A percentile compares a stretch with the other conserved stretches of the same genome.
These are phyloP conservation scores for Nothoprocta perdicaria DNA, from an alignment of 2,113 vertebrate species.

Conservation along the genomic window DNA sequence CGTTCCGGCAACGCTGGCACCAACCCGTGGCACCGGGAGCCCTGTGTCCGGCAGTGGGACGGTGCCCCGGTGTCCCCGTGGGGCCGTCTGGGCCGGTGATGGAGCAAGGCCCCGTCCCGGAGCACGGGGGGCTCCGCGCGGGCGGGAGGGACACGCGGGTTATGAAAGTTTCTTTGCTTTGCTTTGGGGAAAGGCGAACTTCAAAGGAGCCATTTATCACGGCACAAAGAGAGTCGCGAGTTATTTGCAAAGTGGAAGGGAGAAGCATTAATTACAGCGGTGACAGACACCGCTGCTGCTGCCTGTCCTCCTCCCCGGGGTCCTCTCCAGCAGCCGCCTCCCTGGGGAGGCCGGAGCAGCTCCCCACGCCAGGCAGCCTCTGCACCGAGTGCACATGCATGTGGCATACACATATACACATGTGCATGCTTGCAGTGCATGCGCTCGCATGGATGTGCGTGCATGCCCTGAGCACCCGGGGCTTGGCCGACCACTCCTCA, in stretches of 20 bases:
- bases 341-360: no score
- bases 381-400: no score
- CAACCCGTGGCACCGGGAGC: no score
- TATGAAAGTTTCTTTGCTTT: conserved; percentile 69
- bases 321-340: background rate
- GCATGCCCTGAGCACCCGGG: background rate
- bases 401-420: no score
- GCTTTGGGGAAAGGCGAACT: conserved; percentile 62
- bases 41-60: no score
- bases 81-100: no score
- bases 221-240: conserved; percentile 55
- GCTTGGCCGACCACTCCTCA: no score
- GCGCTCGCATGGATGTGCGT: no score
- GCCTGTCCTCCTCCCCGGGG: conserved; percentile 29
- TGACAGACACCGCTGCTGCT: background rate
- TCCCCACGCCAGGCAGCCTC: no score
- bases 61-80: no score
- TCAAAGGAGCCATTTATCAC: conserved; percentile 64
- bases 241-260: conserved; percentile 54
- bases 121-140: background rate
- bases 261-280: conserved; percentile 49
- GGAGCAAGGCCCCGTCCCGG: background rate
- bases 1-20: background rate
- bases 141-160: background rate
- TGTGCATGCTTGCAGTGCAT: no score